These are phyloP conservation scores for Gambusia affinis DNA, from an alignment of 2,113 vertebrate genomes.

Conservation along the genomic window DNA sequence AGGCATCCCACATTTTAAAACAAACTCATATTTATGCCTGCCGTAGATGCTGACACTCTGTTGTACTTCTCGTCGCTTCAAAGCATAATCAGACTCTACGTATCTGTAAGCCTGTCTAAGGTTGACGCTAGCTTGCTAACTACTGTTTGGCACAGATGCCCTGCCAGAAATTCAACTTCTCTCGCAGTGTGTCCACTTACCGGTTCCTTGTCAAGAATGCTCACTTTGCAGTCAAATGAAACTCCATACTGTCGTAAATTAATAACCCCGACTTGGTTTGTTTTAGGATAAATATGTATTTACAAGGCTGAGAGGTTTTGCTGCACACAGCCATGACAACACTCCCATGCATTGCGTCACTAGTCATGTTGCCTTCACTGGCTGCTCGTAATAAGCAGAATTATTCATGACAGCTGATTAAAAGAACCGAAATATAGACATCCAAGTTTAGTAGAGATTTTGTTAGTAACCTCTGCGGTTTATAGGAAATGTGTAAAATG, in stretches of 20 bases:
- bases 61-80: background rate
- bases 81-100: slow-evolving; percentile 1
- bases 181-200: slow-evolving; percentile 52
- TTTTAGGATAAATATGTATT: slow-evolving; percentile 49
- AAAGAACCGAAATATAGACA: no score
- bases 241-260: slow-evolving; percentile 37
- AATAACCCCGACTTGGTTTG: slow-evolving; percentile 38
- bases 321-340: slow-evolving; percentile 69
- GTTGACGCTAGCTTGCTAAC: slow-evolving; percentile 64
- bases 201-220: slow-evolving; percentile 18
- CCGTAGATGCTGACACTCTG: background rate
- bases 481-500: no score
- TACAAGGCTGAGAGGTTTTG: slow-evolving; percentile 36
- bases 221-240: slow-evolving; percentile 32
- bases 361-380: slow-evolving; percentile 49
- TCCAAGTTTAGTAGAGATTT: no score
- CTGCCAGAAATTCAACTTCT: slow-evolving; percentile 11
- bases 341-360: slow-evolving; percentile 75
- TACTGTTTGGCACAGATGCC: slow-evolving; percentile 28
- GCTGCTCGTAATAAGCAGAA: slow-evolving; percentile 32
- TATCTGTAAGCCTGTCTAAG: slow-evolving; percentile 42
- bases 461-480: no score
- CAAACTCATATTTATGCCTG: no score
- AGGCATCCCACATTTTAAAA: background rate
- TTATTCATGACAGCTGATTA: background rate